These are phyloP conservation scores for Glossosoma conforme DNA, from an alignment of 1,140 invertebrate genomes.

Conservation along the genomic window DNA sequence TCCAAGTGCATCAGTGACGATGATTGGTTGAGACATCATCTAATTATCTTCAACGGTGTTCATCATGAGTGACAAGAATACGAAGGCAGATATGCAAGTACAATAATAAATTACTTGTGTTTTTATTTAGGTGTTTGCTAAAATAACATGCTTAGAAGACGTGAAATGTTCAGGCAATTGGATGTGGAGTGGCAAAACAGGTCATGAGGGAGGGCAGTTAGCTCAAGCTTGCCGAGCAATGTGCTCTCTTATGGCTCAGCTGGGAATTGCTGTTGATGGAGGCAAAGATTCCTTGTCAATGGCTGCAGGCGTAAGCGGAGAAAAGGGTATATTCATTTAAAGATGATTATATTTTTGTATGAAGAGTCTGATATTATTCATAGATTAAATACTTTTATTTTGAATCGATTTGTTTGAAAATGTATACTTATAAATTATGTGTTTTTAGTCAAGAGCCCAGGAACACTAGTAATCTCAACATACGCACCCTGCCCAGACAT, in stretches of 20 bases:
- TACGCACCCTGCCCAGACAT: slow-evolving; percentile 94
- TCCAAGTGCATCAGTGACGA: no score
- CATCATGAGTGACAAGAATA: no score
- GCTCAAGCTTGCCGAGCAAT: slow-evolving; percentile 85
- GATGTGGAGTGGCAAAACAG: slow-evolving; percentile 98
- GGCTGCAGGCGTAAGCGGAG: slow-evolving; percentile 76
- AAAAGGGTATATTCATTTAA: slow-evolving; percentile 35
- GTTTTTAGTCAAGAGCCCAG: slow-evolving; percentile 76
- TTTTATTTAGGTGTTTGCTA: slow-evolving; percentile 69
- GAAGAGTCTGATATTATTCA: background rate
- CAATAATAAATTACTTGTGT: no score
- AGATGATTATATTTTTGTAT: background rate
- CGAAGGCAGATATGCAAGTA: no score
- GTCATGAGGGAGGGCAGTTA: slow-evolving; percentile 83
- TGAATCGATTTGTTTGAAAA: background rate
- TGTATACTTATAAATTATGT: slow-evolving; percentile 8
- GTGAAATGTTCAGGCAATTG: slow-evolving; percentile 97
- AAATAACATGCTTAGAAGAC: slow-evolving; percentile 76
- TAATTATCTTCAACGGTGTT: no score
- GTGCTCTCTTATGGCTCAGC: slow-evolving; percentile 76
- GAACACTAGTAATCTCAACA: slow-evolving; percentile 88
- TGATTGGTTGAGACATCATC: no score
- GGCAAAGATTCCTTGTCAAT: slow-evolving; percentile 98
- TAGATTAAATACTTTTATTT: no score
- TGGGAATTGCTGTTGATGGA: slow-evolving; percentile 93